Percentiles rank a stretch among this genome's conserved stretches.
These are phyloP conservation scores for Drosophila prosaltans DNA, from an alignment of 1,140 invertebrate genomes.

Conservation along the genomic window DNA sequence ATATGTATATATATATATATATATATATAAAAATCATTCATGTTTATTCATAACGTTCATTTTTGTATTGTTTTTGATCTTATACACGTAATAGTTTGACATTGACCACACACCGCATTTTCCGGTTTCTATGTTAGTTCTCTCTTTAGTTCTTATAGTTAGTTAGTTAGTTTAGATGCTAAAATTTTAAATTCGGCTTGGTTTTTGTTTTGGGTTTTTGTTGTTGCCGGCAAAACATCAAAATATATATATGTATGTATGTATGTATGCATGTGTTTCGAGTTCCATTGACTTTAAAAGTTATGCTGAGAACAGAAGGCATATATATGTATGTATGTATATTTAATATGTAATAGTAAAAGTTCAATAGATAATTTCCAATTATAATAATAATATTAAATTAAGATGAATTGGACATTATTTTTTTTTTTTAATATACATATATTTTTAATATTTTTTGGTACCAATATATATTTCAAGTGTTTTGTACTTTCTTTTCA, in stretches of 20 bases:
- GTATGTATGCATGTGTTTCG: background rate
- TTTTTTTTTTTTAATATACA: background rate
- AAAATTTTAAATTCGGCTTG: constrained; percentile 70
- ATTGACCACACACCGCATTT: constrained; percentile 54
- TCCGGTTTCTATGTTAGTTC: constrained; percentile 34
- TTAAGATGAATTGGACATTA: too few species aligned
- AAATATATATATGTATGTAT: background rate
- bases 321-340: background rate
- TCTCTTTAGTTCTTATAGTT: constrained; percentile 37
- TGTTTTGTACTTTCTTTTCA: constrained; percentile 47
- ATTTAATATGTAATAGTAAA: background rate
- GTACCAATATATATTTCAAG: constrained; percentile 15
- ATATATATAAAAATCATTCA: constrained; percentile 26
- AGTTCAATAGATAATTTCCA: background rate
- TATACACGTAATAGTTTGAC: constrained; percentile 77
- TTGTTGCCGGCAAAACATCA: background rate
- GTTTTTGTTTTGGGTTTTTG: constrained; percentile 20
- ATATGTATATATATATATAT: background rate
- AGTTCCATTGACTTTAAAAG: constrained; percentile 9
- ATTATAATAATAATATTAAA: too few species aligned
- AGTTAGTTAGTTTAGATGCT: constrained; percentile 13
- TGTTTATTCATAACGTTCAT: constrained; percentile 56
- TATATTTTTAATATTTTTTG: background rate
- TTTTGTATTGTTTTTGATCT: constrained; percentile 43
- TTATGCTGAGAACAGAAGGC: constrained; percentile 7